Evolutionary conservation across 2,113 vertebrate species (phyloP), one percentile per base, ranked within the genome.

Genomic region (Phainopepla nitens): DNA sequence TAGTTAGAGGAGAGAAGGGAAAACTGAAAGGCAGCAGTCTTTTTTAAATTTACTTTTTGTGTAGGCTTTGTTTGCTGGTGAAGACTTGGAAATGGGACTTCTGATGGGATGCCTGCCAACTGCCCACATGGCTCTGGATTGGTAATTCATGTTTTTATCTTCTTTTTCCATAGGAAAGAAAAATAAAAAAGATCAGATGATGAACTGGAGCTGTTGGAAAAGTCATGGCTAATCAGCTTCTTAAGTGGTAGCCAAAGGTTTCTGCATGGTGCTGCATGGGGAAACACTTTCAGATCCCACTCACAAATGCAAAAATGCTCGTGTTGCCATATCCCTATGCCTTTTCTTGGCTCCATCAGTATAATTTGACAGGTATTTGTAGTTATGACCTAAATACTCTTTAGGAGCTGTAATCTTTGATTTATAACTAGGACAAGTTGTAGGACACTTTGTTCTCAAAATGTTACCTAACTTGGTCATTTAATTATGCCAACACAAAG

Each of bases 321-420:
- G 0, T 11, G 57, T 35, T 2, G 2, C 50, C 17, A 2, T 36
- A 33, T 41, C 42, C 20, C 15, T 42, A 1, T 8, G 18, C 11
- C 9, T 64, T 79, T 50, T 17, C 62, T 87, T 35, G 39, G 33
- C 35, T 60, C 42, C 42, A 75, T 35, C n/a, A 24, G 13, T 19
- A 33, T 53, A 33, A 64, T 42, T 65, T 2, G 0, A 25, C 19
- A 71, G 9, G 13, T 0, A 0, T 69, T 83, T 65, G 18, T 21
- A 44, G 5, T 53, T 68, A 44, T 0, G 1, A 69, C 24, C n/a
- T 24, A 16, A 73, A 36, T 49, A 27, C 13, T 17, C 51, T 77
- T 77, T 29, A 23, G 23, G 44, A 33, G 8, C n/a, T 73, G 20
- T 47, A 87, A 73, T 45, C 54, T 75, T 66, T 54, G 35, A 24